Base-by-base conservation (phyloP, 1,140 invertebrate species). In the Drosophila parvula region DNA sequence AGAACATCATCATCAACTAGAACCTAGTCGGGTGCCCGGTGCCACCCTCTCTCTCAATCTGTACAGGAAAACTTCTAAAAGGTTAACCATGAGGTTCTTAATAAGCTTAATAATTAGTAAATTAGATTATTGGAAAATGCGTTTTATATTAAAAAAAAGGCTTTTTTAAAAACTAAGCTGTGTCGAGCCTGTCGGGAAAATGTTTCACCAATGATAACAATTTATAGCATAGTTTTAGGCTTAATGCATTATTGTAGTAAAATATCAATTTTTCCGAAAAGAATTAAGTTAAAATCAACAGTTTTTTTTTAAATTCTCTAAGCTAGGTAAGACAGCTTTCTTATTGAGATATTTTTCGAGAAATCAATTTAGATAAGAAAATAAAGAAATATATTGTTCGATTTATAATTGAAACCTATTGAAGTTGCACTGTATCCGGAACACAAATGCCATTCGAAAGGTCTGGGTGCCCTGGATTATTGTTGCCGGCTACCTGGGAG, bases 1-100 rank as follows among this genome's bases (percentile, higher is more conserved):
- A 91, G 91, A 90, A 90, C 88, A 90, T 81, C 85, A 83, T 90
- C 85, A 86, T 79, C 78, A 85, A 70, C 70, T 57, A 62, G 70
- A 80, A 59, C 45, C 60, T 61, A 65, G 60, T 53, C 53, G 48
- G 40, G 67, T 45, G 61, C 51, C 30, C 55, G 11, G 44, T 18
- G 30, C 58, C 47, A 51, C 64, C 51, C 58, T 14, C 44, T 36
- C 47, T 50, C 9, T 10, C 22, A 22, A 22, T 22, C 9, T 5
- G 14, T 53, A 69, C 65, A 69, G 65, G 9, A 2, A 10, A 67
- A 12, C 61, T 38, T 44, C 61, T 4, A 12, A 22, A 51, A 28
- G 18, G 22, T 2, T 1, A 11, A 68, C 44, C 4, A 18, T 40
- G 4, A 14, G 9, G 36, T 56, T 40, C 12, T 1, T 18, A 10